These are phyloP conservation scores for Erinaceus europaeus DNA, from an alignment of 2,113 vertebrate genomes.

Conservation along the genomic window DNA sequence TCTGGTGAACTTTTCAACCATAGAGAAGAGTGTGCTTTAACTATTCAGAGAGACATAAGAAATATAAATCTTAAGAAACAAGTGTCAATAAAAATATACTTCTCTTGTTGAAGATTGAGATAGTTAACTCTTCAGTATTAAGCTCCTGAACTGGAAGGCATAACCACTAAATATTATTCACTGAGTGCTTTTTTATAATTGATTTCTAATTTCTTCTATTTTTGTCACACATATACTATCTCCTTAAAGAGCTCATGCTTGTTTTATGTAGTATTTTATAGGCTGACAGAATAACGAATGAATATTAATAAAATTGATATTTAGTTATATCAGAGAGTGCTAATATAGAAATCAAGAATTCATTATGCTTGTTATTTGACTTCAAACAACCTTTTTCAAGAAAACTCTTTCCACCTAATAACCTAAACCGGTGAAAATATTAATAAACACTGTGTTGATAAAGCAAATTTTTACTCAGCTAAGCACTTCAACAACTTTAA, in stretches of 20 bases:
- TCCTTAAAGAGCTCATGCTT: not conserved
- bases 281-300: not conserved
- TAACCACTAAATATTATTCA: not conserved
- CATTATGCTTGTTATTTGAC: not conserved
- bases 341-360: constrained; percentile 20
- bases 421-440: not conserved
- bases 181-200: not conserved
- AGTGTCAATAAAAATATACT: not conserved
- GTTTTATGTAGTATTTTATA: not conserved
- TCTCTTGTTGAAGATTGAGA: not conserved
- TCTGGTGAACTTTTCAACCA: constrained; percentile 28
- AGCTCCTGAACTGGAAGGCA: not conserved
- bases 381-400: constrained; percentile 18
- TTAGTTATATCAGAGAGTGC: not conserved
- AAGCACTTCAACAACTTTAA: not conserved
- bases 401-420: not conserved
- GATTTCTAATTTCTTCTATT: not conserved
- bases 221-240: not conserved
- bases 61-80: not conserved
- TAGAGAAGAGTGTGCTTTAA: not conserved
- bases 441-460: not conserved
- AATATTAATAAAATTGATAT: not conserved
- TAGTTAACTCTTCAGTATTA: not conserved
- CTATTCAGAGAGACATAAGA: not conserved
- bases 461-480: not conserved